Evolutionary conservation across 92 coral and sea anemone genomes (phyloP), one percentile per base, ranked within the genome.

Genomic region (Nematostella vectensis): DNA sequence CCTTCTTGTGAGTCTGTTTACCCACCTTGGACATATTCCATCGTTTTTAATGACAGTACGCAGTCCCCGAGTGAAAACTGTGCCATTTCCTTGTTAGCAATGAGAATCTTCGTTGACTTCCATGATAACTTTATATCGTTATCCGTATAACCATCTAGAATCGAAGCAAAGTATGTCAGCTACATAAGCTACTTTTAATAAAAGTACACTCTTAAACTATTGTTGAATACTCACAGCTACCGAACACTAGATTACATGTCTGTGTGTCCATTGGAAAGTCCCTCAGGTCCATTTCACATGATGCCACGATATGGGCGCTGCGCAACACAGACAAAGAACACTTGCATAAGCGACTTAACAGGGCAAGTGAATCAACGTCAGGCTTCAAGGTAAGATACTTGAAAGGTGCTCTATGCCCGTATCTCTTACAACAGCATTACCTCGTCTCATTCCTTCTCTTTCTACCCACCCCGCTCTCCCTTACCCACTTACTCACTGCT

Each of bases 241-340:
- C 88, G 51, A 89, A 80, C 15, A 25, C 61, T 30, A 85, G 67
- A 22, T 48, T 31, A 53, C 96, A 89, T 37, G 61, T 19, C 65
- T 89, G 96, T 2, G 51, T 42, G 39, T 89, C 96, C 72, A 78
- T 79, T 24, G 96, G 96, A 49, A 89, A 89, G 45, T 86, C 61
- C 29, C 51, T 62, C 3, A 89, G 59, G 44, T 89, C 67, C 96
- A 89, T 89, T 6, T 80, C 52, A 66, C 96, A 89, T 1, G 94
- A 83, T 11, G 89, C 78, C 21, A 74, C 66, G n/a, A 84, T 47
- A 51, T 68, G 82, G 36, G 94, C 68, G 12, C 94, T 84, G 18
- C 25, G 44, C 23, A 28, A 21, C 11, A 20, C 11, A 55, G 2
- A 29, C 2, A 27, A 21, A 37, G 11, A 38, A 59, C 9, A n/a